Conservation (phyloP, 2,888 invertebrate species). For the Thymelicus acteon region DNA sequence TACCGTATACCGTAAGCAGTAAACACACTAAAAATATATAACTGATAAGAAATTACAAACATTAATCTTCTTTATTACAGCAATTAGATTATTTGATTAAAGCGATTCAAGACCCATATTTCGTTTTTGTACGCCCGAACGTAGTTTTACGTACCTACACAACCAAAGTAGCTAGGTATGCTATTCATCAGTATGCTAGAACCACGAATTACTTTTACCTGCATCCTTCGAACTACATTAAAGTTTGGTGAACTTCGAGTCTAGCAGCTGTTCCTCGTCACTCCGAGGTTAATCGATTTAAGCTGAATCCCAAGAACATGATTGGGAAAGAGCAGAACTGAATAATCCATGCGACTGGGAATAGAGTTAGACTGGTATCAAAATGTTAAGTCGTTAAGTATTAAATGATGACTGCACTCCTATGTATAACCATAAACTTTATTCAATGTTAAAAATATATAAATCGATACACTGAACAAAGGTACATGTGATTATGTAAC, state of each 20-base stretch:
- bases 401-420: too few species aligned
- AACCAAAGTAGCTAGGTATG: too few species aligned
- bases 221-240: constrained; percentile 21
- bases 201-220: background rate
- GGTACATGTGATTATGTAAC: too few species aligned
- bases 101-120: too few species aligned
- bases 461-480: too few species aligned
- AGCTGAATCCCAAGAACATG: constrained; percentile 5
- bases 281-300: constrained; percentile 18
- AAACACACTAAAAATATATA: too few species aligned
- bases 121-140: too few species aligned
- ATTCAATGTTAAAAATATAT: too few species aligned
- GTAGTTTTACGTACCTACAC: too few species aligned
- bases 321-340: constrained; percentile 5
- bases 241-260: constrained; percentile 19
- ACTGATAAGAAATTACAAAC: background rate
- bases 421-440: too few species aligned
- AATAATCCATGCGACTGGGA: constrained; percentile 2
- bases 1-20: too few species aligned
- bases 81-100: background rate
- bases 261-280: constrained; percentile 8
- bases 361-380: background rate
- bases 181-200: too few species aligned
- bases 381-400: background rate
- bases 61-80: background rate